Conservation (phyloP, 2,888 invertebrate species). For the Adelphocoris suturalis region DNA sequence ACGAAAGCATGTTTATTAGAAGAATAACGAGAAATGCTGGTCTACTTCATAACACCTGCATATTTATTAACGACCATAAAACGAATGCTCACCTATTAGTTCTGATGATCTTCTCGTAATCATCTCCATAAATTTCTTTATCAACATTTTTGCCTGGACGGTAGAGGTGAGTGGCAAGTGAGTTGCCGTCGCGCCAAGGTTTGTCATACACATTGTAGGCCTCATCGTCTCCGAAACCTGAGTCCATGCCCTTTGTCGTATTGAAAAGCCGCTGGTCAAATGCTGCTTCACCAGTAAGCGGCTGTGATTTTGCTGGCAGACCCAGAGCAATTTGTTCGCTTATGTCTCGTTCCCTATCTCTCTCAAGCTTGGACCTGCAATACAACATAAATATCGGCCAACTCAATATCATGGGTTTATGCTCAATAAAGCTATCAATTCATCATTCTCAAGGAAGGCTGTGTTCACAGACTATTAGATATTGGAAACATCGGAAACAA, state of each 20-base stretch:
- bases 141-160: conserved; percentile 92
- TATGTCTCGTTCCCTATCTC: conserved; percentile 96
- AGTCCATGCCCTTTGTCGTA: conserved; percentile 94
- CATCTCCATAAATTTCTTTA: conserved; percentile 93
- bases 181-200: conserved; percentile 95
- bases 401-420: no score
- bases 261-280: conserved; percentile 98
- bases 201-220: conserved; percentile 98
- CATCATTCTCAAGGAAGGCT: no score
- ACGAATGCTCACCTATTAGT: conserved; percentile 84
- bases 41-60: no score
- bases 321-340: conserved; percentile 99
- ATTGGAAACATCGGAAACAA: no score
- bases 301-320: conserved; percentile 89
- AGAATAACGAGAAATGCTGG: no score
- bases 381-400: not conserved
- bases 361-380: conserved; percentile 87
- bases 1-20: no score
- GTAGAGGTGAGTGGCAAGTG: conserved; percentile 93
- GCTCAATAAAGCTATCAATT: no score
- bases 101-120: conserved; percentile 92
- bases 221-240: conserved; percentile 97
- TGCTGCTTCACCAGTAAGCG: conserved; percentile 86
- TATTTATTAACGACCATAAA: not conserved
- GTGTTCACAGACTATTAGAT: no score